Percentiles rank a stretch among this genome's conserved stretches.
phyloP scores from a whole-genome alignment of 2,113 vertebrate genomes.

The Cairina moschata region DNA sequence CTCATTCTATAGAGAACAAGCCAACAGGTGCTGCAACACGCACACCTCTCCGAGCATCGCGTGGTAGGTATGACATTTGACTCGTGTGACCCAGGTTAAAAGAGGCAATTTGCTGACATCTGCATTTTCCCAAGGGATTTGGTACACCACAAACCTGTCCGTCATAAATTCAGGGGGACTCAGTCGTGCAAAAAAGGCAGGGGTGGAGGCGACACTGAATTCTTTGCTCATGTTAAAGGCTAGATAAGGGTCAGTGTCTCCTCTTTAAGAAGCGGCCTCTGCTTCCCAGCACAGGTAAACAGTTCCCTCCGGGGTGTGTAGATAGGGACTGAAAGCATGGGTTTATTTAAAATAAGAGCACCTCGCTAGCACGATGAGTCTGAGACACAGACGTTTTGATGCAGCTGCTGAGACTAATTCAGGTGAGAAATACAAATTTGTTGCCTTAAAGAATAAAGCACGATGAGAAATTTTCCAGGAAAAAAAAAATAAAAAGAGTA shows the following conservation, averaged over 20 bases:
- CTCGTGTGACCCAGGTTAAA: background rate
- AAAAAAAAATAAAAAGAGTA: background rate
- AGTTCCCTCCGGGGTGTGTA: background rate
- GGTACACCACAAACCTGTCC: background rate
- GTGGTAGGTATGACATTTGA: background rate
- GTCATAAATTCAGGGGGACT: constrained; percentile 14
- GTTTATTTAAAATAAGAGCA: background rate
- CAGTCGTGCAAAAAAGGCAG: background rate
- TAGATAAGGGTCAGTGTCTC: constrained; percentile 13
- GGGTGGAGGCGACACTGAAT: background rate
- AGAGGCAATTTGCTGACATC: constrained; percentile 23
- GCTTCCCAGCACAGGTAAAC: constrained; percentile 41
- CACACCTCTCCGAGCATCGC: background rate
- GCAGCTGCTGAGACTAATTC: background rate
- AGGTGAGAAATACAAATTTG: background rate
- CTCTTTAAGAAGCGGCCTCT: constrained; percentile 26
- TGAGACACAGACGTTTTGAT: background rate
- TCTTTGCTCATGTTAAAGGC: constrained; percentile 8
- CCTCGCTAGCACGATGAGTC: background rate
- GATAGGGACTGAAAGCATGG: background rate
- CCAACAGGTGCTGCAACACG: background rate
- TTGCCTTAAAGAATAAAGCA: background rate
- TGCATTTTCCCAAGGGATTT: constrained; percentile 34
- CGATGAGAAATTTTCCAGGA: background rate
- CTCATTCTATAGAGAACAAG: accelerated